phyloP scores from a whole-genome alignment of 2,113 vertebrate species.

The Otolemur garnettii region DNA sequence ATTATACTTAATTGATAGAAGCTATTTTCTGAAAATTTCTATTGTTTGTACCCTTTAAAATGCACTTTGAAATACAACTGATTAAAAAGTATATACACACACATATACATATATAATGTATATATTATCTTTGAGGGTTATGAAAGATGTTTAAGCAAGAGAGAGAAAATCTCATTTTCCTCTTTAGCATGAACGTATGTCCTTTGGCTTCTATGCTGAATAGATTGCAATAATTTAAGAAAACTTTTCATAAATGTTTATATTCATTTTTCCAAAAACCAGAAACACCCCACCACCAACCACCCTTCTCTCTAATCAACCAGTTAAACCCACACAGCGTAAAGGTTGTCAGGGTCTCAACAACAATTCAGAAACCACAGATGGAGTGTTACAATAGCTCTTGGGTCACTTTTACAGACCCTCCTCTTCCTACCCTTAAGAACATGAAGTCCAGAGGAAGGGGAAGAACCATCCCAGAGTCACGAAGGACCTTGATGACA shows the following conservation, averaged over 20 bases:
- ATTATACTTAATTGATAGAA: background rate
- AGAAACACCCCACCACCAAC: background rate
- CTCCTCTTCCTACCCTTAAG: background rate
- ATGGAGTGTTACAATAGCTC: background rate
- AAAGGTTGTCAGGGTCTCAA: background rate
- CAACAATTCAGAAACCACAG: background rate
- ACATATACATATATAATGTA: background rate
- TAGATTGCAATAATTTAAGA: constrained; percentile 58
- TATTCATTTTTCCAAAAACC: background rate
- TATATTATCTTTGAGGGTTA: constrained; percentile 27
- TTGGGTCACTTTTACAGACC: too few relatives aligned
- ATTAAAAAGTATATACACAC: constrained; percentile 40
- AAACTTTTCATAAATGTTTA: constrained; percentile 51
- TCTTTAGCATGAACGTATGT: background rate
- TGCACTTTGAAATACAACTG: background rate
- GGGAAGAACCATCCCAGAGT: background rate
- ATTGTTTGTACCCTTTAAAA: constrained; percentile 20
- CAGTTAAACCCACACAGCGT: background rate
- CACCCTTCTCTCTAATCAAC: background rate
- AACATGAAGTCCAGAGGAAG: background rate
- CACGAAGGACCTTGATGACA: background rate
- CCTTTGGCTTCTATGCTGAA: constrained; percentile 29
- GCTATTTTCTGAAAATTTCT: constrained; percentile 54
- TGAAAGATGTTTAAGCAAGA: constrained; percentile 19
- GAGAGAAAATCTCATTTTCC: constrained; percentile 30